A percentile compares a stretch with the other conserved stretches of the same genome.
These are phyloP conservation scores for Penaeus monodon DNA, from an alignment of 2,888 invertebrate genomes.

Conservation along the genomic window DNA sequence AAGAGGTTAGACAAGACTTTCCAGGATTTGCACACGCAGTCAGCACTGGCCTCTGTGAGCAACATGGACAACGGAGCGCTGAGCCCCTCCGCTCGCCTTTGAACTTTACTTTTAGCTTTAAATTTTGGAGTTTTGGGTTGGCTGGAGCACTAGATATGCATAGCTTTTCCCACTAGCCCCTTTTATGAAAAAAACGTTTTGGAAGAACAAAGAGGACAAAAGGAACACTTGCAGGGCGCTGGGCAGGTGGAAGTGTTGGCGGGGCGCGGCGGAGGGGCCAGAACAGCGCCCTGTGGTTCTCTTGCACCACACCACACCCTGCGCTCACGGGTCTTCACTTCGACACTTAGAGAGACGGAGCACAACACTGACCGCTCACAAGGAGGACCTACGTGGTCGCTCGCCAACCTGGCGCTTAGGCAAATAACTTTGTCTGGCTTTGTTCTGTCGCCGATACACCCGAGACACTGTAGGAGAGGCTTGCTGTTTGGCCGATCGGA, in stretches of 20 bases:
- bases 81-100: constrained; percentile 31
- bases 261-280: constrained; percentile 33
- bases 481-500: constrained; percentile 50
- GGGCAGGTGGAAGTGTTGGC: constrained; percentile 34
- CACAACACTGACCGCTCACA: constrained; percentile 40
- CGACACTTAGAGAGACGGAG: constrained; percentile 28
- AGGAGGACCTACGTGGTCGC: constrained; percentile 18
- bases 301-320: constrained; percentile 43
- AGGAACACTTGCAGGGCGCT: constrained; percentile 44
- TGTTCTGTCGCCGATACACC: constrained; percentile 27
- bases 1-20: too few relatives aligned
- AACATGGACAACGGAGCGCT: constrained; percentile 9
- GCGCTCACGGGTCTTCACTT: constrained; percentile 41
- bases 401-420: constrained; percentile 1
- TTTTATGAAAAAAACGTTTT: too few relatives aligned
- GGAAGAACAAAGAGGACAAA: constrained; percentile 25
- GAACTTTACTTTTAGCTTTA: background rate
- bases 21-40: too few relatives aligned
- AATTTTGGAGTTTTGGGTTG: too few relatives aligned
- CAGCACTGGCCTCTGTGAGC: too few relatives aligned
- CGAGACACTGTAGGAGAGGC: constrained; percentile 31
- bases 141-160: too few relatives aligned
- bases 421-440: constrained; percentile 18
- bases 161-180: too few relatives aligned
- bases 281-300: constrained; percentile 20